A percentile compares a stretch with the other conserved stretches of the same genome.
phyloP scores from a whole-genome alignment of 2,888 invertebrate species.

The Deilephila elpenor region DNA sequence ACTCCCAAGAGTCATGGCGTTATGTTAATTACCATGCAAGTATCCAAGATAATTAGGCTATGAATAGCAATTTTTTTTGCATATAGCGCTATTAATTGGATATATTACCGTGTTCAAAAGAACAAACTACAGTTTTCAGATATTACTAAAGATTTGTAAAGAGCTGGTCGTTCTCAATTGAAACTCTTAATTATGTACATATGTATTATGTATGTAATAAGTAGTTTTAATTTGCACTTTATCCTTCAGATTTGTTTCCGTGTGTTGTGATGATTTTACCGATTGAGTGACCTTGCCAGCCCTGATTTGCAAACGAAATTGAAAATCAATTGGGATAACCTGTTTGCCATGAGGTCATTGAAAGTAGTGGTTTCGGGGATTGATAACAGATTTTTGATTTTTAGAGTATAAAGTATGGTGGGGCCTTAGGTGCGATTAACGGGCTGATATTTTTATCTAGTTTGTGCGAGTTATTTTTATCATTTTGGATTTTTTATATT shows the following conservation, averaged over 20 bases:
- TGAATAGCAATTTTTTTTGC: no score
- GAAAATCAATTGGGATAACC: conserved; percentile 6
- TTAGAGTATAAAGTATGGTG: no score
- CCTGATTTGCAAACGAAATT: conserved; percentile 11
- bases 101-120: no score
- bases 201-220: not conserved
- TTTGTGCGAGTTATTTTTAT: no score
- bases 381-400: not conserved
- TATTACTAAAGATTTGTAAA: not conserved
- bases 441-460: no score
- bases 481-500: no score
- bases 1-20: no score
- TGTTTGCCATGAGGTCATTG: not conserved
- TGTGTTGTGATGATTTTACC: conserved; percentile 1
- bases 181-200: not conserved
- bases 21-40: no score
- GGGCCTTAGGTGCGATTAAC: no score
- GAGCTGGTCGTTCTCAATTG: not conserved
- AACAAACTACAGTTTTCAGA: not conserved
- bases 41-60: not conserved
- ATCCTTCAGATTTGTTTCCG: conserved; percentile 15
- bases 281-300: conserved; percentile 4
- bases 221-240: not conserved
- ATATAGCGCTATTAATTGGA: no score
- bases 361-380: not conserved